Percentiles rank a stretch among this genome's conserved stretches.
Conservation (phyloP, 2,888 invertebrate species). For the Cantharis nigra region DNA sequence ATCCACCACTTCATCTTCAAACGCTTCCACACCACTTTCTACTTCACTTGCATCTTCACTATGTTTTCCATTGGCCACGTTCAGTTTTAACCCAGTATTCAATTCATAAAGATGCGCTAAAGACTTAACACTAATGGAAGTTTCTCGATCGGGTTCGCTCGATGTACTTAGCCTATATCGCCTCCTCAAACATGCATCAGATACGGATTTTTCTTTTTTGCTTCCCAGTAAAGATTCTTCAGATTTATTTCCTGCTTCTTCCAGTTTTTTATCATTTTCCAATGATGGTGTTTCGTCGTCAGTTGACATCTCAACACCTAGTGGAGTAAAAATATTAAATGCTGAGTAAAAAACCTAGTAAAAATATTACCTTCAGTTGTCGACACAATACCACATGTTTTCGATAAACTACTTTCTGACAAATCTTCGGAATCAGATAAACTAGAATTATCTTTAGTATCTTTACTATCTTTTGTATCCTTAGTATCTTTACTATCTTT, state of each 20-base stretch:
- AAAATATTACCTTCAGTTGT: slow-evolving; percentile 51
- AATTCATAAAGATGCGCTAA: slow-evolving; percentile 49
- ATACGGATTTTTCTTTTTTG: neutral
- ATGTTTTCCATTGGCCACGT: slow-evolving; percentile 38
- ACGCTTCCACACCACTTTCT: slow-evolving; percentile 50
- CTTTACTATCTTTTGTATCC: slow-evolving; percentile 49
- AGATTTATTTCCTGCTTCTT: slow-evolving; percentile 6
- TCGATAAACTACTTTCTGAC: slow-evolving; percentile 55
- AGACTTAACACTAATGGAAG: slow-evolving; percentile 35
- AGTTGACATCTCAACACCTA: slow-evolving; percentile 58
- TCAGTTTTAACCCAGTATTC: slow-evolving; percentile 46
- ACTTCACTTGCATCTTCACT: slow-evolving; percentile 40
- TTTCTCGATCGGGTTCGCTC: slow-evolving; percentile 13
- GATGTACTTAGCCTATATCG: slow-evolving; percentile 11
- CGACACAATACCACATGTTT: slow-evolving; percentile 52
- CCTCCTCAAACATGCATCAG: neutral
- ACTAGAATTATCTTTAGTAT: slow-evolving; percentile 63
- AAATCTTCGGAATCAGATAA: slow-evolving; percentile 68
- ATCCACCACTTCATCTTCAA: slow-evolving; percentile 40
- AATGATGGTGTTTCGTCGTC: slow-evolving; percentile 52
- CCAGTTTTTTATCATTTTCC: slow-evolving; percentile 42
- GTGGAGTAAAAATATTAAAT: slow-evolving; percentile 7
- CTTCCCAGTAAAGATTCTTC: slow-evolving; percentile 28
- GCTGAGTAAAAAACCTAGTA: neutral
- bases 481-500: slow-evolving; percentile 38